Evolutionary conservation across 2,797 vertebrate genomes (phyloP).

Genomic region (Mastacembelus armatus): DNA sequence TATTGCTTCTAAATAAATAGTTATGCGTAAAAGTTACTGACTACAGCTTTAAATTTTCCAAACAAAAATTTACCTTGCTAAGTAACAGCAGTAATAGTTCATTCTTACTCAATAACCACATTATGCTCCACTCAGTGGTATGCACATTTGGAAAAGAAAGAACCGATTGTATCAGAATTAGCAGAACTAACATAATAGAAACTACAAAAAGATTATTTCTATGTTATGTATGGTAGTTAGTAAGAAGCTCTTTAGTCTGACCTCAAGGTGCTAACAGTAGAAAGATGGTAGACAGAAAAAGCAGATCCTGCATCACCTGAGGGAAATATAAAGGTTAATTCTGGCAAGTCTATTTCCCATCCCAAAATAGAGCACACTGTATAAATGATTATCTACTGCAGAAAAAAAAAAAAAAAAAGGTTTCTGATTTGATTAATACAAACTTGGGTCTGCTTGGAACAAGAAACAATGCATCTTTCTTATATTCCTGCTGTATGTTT

Average conservation of each 20-base stretch:
- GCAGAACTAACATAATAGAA: background rate
- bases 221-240: slow-evolving; percentile 14
- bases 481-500: slow-evolving; percentile 43
- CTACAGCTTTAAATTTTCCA: slow-evolving; percentile 23
- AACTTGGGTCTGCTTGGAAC: slow-evolving; percentile 42
- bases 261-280: slow-evolving; percentile 38
- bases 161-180: background rate
- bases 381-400: slow-evolving; percentile 63
- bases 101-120: slow-evolving; percentile 6
- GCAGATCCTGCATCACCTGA: slow-evolving; percentile 59
- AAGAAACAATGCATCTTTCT: slow-evolving; percentile 33
- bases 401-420: slow-evolving; percentile 12
- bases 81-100: slow-evolving; percentile 18
- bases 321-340: slow-evolving; percentile 71
- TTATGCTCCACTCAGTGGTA: background rate
- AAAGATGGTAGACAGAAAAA: slow-evolving; percentile 30
- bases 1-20: slow-evolving; percentile 41
- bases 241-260: slow-evolving; percentile 25
- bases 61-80: background rate
- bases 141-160: background rate
- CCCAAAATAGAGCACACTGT: slow-evolving; percentile 62
- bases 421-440: slow-evolving; percentile 53
- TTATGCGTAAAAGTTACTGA: slow-evolving; percentile 8
- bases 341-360: slow-evolving; percentile 56
- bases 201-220: slow-evolving; percentile 10